These are phyloP conservation scores for Onthophagus taurus DNA, from an alignment of 1,140 invertebrate genomes.

Conservation along the genomic window DNA sequence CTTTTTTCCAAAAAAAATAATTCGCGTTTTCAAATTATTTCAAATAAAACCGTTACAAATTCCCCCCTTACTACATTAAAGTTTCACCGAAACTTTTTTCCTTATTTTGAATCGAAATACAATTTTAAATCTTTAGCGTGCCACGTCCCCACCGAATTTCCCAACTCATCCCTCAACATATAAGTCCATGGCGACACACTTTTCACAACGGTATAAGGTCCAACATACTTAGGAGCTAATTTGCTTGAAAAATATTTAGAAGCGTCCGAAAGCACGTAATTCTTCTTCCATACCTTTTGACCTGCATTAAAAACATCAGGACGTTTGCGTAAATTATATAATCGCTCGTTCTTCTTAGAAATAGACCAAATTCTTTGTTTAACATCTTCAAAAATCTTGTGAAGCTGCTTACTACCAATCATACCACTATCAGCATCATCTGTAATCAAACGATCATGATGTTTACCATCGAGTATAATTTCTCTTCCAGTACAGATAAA, in stretches of 20 bases:
- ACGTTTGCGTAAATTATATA: slow-evolving; percentile 10
- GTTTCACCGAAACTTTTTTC: too few relatives aligned
- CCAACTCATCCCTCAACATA: not conserved
- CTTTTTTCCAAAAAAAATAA: too few relatives aligned
- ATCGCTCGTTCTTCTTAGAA: not conserved
- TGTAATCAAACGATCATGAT: not conserved
- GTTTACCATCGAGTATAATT: slow-evolving; percentile 7
- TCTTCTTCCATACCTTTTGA: slow-evolving; percentile 9
- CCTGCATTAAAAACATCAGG: not conserved
- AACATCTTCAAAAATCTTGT: not conserved
- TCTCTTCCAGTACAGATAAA: slow-evolving; percentile 15
- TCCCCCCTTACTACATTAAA: too few relatives aligned
- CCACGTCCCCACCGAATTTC: not conserved
- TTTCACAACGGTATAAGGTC: not conserved
- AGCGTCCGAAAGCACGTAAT: slow-evolving; percentile 6
- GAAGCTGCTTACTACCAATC: not conserved
- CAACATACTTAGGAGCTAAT: not conserved
- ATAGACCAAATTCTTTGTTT: not conserved
- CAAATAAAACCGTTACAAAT: too few relatives aligned
- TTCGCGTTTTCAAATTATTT: too few relatives aligned
- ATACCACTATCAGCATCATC: not conserved
- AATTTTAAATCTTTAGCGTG: slow-evolving; percentile 9
- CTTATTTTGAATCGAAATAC: too few relatives aligned
- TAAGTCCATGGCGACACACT: not conserved
- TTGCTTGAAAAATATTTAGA: not conserved